Conservation (phyloP, 1,140 invertebrate species). For the Monomorium pharaonis region DNA sequence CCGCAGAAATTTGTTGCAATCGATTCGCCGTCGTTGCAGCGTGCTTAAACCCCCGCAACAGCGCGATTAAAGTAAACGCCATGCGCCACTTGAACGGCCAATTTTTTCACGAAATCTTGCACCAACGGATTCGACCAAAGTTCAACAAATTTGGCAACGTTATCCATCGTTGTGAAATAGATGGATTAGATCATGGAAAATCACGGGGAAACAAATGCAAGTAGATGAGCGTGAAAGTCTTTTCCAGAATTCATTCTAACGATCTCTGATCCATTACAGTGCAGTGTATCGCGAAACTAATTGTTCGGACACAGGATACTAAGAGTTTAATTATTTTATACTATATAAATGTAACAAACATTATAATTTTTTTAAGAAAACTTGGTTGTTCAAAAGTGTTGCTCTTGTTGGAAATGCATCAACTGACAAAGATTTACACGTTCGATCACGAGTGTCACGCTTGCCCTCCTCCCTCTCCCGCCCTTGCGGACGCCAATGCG, state of each 20-base stretch:
- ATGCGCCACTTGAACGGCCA: slow-evolving; percentile 16
- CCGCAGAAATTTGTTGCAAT: slow-evolving; percentile 61
- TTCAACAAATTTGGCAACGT: slow-evolving; percentile 10
- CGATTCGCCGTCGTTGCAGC: slow-evolving; percentile 38
- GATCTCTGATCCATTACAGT: neutral
- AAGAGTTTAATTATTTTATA: too few relatives aligned
- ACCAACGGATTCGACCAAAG: neutral
- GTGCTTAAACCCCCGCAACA: neutral
- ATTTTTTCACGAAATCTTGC: slow-evolving; percentile 27
- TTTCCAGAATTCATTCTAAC: neutral
- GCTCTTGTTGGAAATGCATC: too few relatives aligned
- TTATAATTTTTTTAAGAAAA: too few relatives aligned
- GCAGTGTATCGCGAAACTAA: too few relatives aligned
- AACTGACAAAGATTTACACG: too few relatives aligned
- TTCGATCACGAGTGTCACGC: too few relatives aligned
- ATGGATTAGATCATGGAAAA: neutral
- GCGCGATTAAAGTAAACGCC: slow-evolving; percentile 50
- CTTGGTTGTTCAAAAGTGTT: too few relatives aligned
- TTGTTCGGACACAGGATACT: too few relatives aligned
- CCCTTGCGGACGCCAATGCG: too few relatives aligned
- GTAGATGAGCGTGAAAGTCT: neutral
- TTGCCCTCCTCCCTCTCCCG: too few relatives aligned
- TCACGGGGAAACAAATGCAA: neutral
- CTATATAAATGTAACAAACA: too few relatives aligned
- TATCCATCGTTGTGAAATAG: neutral